Evolutionary conservation across 2,113 vertebrate genomes (phyloP).

Genomic region (Mus musculus): DNA sequence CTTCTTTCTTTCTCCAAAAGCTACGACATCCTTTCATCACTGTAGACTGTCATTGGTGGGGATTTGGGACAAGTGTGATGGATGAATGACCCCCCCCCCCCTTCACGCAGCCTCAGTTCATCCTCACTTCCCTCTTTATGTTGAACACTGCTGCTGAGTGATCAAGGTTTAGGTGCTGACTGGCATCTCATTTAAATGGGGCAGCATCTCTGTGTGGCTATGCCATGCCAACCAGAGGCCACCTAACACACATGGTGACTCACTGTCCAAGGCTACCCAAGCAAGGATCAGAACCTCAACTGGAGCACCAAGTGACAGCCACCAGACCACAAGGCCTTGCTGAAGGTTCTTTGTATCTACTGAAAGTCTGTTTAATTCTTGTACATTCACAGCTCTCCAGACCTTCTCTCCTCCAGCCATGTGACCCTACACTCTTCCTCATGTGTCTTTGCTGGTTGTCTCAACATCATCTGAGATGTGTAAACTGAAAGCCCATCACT

Average conservation of each 20-base stretch:
- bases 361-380: background rate
- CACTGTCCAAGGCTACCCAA: background rate
- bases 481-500: too few relatives aligned
- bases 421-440: fast-evolving
- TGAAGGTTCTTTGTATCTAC: background rate
- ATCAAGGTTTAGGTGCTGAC: fast-evolving
- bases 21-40: background rate
- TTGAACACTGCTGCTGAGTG: fast-evolving
- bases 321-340: fast-evolving
- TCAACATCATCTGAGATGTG: too few relatives aligned
- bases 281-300: fast-evolving
- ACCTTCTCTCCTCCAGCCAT: fast-evolving
- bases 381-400: fast-evolving
- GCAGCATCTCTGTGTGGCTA: fast-evolving
- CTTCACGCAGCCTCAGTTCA: fast-evolving
- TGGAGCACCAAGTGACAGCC: fast-evolving
- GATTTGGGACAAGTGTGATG: fast-evolving
- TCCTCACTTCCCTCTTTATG: fast-evolving
- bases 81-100: fast-evolving
- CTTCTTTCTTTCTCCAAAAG: background rate
- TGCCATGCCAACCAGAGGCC: fast-evolving
- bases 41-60: fast-evolving
- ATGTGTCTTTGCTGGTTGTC: background rate
- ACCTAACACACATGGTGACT: fast-evolving
- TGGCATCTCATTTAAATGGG: background rate